Evolutionary conservation across 2,797 vertebrate species (phyloP).

Genomic region (Anabacerthia variegaticeps): DNA sequence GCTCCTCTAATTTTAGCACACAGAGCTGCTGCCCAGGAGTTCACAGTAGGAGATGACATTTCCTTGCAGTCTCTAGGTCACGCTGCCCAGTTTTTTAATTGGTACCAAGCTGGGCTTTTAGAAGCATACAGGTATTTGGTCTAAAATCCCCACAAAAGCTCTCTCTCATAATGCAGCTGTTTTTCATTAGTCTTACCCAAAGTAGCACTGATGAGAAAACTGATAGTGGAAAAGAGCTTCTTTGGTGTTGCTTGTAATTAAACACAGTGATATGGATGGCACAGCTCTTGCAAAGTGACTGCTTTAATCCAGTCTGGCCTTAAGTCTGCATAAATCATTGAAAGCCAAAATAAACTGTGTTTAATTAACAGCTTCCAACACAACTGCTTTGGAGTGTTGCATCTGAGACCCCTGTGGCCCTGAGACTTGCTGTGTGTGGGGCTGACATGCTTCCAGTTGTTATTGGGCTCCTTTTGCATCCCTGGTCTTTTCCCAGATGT

Average conservation of each 20-base stretch:
- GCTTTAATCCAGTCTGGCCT: neutral
- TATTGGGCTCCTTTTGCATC: neutral
- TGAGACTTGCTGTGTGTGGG: neutral
- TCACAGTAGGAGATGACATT: neutral
- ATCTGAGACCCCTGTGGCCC: neutral
- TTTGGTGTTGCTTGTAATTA: conserved; percentile 9
- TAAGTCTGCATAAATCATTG: neutral
- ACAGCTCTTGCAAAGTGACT: neutral
- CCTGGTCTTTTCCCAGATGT: neutral
- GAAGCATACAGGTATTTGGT: neutral
- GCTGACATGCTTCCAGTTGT: neutral
- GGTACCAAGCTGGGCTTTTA: neutral
- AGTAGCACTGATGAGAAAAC: neutral
- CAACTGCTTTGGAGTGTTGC: neutral
- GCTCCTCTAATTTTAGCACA: neutral
- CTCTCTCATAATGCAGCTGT: neutral
- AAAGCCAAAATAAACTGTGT: neutral
- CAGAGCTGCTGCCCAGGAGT: neutral
- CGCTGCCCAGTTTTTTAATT: neutral
- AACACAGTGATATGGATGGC: neutral
- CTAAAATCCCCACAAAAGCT: neutral
- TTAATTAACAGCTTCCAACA: neutral
- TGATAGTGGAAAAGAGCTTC: neutral
- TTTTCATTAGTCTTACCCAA: neutral
- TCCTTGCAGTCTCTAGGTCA: neutral